Percentiles rank a stretch among this genome's conserved stretches.
phyloP scores from a whole-genome alignment of 1,140 invertebrate species.

The Euborellia annulipes region DNA sequence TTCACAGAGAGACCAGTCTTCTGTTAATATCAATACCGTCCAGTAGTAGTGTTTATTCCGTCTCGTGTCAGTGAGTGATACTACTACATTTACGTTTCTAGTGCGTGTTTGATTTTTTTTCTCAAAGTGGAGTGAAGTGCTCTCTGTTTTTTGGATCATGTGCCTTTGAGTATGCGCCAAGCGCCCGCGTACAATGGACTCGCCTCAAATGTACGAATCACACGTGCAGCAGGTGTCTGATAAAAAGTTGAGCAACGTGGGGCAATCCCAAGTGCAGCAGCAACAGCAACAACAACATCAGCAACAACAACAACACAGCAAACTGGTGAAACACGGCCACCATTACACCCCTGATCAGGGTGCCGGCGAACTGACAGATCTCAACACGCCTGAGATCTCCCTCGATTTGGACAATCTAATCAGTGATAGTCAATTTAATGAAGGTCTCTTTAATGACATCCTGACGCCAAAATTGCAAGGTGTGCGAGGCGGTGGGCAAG shows the following conservation, averaged over 20 bases:
- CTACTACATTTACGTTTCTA: no score
- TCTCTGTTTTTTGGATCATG: no score
- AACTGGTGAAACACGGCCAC: slow-evolving; percentile 29
- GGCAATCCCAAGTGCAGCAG: slow-evolving; percentile 1
- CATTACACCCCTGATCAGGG: slow-evolving; percentile 47
- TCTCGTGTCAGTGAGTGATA: no score
- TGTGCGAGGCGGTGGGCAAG: slow-evolving; percentile 11
- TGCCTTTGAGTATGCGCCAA: no score
- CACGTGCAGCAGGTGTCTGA: background rate
- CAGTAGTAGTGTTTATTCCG: no score
- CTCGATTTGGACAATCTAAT: slow-evolving; percentile 76
- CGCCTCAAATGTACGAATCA: slow-evolving; percentile 12
- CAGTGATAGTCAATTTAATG: slow-evolving; percentile 70
- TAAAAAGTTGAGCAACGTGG: background rate
- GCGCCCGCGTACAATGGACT: slow-evolving; percentile 7
- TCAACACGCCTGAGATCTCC: slow-evolving; percentile 77
- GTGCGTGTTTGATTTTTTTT: no score
- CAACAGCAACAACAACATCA: slow-evolving; percentile 11
- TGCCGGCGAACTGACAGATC: slow-evolving; percentile 57
- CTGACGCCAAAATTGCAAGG: slow-evolving; percentile 23
- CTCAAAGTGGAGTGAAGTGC: no score
- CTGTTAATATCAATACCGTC: no score
- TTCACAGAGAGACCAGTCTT: no score
- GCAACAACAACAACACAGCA: slow-evolving; percentile 25
- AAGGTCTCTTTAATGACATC: slow-evolving; percentile 66